A percentile compares a stretch with the other conserved stretches of the same genome.
These are phyloP conservation scores for Eumaeus atala DNA, from an alignment of 1,140 invertebrate species.

Conservation along the genomic window DNA sequence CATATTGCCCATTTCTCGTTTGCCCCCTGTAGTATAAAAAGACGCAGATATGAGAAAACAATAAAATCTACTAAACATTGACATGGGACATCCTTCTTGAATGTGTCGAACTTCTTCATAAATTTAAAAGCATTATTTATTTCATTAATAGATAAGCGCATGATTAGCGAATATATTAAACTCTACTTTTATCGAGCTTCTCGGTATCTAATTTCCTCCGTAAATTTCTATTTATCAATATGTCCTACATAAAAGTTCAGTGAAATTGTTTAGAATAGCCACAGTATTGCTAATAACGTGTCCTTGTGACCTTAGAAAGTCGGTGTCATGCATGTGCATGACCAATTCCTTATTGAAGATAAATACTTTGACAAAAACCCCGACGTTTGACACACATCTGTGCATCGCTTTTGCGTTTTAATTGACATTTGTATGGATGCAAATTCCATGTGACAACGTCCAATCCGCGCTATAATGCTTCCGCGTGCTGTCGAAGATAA, in stretches of 20 bases:
- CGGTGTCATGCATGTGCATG: conserved; percentile 42
- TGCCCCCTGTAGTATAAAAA: too few relatives aligned
- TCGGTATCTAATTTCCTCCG: too few relatives aligned
- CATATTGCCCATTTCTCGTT: too few relatives aligned
- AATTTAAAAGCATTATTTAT: too few relatives aligned
- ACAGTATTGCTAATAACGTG: conserved; percentile 23
- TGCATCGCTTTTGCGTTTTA: conserved; percentile 32
- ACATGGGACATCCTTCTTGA: too few relatives aligned
- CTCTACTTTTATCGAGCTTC: too few relatives aligned
- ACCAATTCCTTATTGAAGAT: conserved; percentile 38
- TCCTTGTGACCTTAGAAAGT: conserved; percentile 48
- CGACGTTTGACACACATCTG: conserved; percentile 32
- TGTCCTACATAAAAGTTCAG: neutral
- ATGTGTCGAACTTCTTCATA: too few relatives aligned
- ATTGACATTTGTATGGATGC: conserved; percentile 19
- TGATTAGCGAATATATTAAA: too few relatives aligned
- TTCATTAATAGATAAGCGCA: too few relatives aligned
- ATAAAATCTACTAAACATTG: too few relatives aligned
- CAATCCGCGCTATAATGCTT: neutral
- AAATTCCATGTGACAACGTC: conserved; percentile 8
- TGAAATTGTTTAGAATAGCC: conserved; percentile 1
- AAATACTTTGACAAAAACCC: conserved; percentile 35
- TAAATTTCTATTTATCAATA: neutral
- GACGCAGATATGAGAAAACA: too few relatives aligned
- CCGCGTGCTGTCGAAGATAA: neutral